These are phyloP conservation scores for Loxodonta africana DNA, from an alignment of 2,113 vertebrate species.

Conservation along the genomic window DNA sequence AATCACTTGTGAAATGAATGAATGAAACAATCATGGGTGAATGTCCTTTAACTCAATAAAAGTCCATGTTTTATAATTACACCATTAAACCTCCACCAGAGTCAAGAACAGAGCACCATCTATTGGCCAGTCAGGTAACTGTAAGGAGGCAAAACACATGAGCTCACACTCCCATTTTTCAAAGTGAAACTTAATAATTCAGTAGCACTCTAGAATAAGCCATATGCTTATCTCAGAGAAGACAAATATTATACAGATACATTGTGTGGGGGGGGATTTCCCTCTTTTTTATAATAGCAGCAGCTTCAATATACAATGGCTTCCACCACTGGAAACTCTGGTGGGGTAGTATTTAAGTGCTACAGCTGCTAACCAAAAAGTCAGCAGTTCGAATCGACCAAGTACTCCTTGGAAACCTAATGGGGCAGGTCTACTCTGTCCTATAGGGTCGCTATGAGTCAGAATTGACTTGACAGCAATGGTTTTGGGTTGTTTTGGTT, in stretches of 20 bases:
- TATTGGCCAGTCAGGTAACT: conserved; percentile 56
- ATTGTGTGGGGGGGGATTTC: not conserved
- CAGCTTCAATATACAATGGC: not conserved
- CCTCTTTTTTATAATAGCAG: not conserved
- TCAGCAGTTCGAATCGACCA: no score
- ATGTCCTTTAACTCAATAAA: conserved; percentile 40
- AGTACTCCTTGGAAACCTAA: no score
- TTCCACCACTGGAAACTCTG: not conserved
- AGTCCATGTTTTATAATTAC: not conserved
- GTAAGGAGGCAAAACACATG: not conserved
- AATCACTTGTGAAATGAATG: conserved; percentile 13
- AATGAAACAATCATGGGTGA: not conserved
- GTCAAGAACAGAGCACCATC: conserved; percentile 63
- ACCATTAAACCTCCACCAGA: not conserved
- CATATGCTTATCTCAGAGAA: not conserved
- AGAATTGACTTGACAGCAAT: no score
- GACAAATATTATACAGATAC: not conserved
- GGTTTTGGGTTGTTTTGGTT: no score
- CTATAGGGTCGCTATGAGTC: no score
- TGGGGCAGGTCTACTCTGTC: no score
- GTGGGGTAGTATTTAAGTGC: no score
- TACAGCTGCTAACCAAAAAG: no score
- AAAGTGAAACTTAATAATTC: conserved; percentile 24
- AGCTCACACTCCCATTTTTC: not conserved
- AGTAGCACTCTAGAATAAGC: conserved; percentile 22